These are phyloP conservation scores for Chaetodon trifascialis DNA, from an alignment of 2,113 vertebrate genomes.

Conservation along the genomic window DNA sequence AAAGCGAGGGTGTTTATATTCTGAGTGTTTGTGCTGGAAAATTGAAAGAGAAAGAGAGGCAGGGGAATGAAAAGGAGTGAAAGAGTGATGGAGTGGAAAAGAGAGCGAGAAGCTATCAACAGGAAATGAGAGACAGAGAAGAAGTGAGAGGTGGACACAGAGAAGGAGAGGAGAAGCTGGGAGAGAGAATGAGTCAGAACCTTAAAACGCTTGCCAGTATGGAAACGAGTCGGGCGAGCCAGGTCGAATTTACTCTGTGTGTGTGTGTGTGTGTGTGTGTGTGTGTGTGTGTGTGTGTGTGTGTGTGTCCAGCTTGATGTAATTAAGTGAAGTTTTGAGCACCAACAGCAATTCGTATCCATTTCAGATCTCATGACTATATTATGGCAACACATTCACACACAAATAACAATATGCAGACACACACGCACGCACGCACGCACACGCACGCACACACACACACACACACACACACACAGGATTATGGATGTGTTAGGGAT, in stretches of 20 bases:
- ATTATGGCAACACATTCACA: constrained; percentile 54
- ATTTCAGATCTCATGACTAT: constrained; percentile 55
- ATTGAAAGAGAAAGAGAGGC: background rate
- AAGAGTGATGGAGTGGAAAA: background rate
- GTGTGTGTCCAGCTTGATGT: constrained; percentile 78
- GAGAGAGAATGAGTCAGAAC: constrained; percentile 79
- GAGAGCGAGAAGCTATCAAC: constrained; percentile 12
- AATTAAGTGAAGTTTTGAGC: constrained; percentile 73
- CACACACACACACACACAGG: constrained; percentile 26
- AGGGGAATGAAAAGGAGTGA: background rate
- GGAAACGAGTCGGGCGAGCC: constrained; percentile 73
- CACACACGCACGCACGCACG: background rate
- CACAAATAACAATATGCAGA: too few relatives aligned
- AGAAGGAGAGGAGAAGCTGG: constrained; percentile 34
- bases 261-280: constrained; percentile 42
- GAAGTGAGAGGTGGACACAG: constrained; percentile 25
- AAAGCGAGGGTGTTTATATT: constrained; percentile 33
- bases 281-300: constrained; percentile 37
- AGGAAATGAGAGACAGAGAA: constrained; percentile 9
- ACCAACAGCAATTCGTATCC: constrained; percentile 57
- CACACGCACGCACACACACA: constrained; percentile 1
- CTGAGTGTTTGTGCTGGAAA: background rate
- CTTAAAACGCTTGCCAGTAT: constrained; percentile 65
- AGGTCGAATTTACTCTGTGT: constrained; percentile 55
- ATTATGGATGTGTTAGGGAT: constrained; percentile 50